Evolutionary conservation across 2,888 invertebrate species (phyloP).

Genomic region (Coleophora deauratella): DNA sequence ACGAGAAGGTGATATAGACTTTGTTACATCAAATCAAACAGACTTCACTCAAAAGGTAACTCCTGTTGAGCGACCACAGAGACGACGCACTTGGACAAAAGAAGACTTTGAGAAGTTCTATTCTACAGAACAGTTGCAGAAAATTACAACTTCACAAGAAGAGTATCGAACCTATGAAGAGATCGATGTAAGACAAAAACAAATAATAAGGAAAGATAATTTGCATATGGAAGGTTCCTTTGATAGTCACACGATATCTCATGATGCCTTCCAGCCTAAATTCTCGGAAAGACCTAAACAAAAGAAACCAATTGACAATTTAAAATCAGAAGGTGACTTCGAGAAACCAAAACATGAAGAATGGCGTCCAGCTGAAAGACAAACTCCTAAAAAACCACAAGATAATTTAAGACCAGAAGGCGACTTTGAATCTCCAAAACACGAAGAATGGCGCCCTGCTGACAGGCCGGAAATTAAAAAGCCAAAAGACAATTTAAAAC

Average conservation of each 20-base stretch:
- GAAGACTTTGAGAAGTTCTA: slow-evolving; percentile 82
- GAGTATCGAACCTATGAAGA: slow-evolving; percentile 77
- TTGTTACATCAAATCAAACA: slow-evolving; percentile 76
- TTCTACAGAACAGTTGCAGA: slow-evolving; percentile 70
- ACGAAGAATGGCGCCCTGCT: slow-evolving; percentile 52
- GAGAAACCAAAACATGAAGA: slow-evolving; percentile 45
- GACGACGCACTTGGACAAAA: slow-evolving; percentile 81
- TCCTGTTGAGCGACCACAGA: slow-evolving; percentile 71
- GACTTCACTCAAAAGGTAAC: slow-evolving; percentile 76
- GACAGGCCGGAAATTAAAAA: slow-evolving; percentile 39
- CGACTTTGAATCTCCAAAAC: slow-evolving; percentile 63
- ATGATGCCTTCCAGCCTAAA: slow-evolving; percentile 48
- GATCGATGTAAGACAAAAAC: slow-evolving; percentile 62
- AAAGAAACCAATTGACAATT: slow-evolving; percentile 73
- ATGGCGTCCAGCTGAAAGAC: slow-evolving; percentile 70
- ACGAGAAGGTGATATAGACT: slow-evolving; percentile 79
- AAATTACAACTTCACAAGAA: slow-evolving; percentile 79
- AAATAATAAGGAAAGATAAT: slow-evolving; percentile 62
- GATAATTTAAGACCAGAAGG: slow-evolving; percentile 76
- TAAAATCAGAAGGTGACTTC: slow-evolving; percentile 74
- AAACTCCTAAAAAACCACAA: slow-evolving; percentile 68
- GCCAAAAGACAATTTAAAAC: slow-evolving; percentile 68
- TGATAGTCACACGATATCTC: slow-evolving; percentile 55
- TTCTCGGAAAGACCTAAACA: slow-evolving; percentile 59
- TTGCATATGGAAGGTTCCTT: slow-evolving; percentile 68